Evolutionary conservation across 1,140 invertebrate genomes (phyloP), one percentile per base, ranked within the genome.

Genomic region (Aphelenchoides besseyi): DNA sequence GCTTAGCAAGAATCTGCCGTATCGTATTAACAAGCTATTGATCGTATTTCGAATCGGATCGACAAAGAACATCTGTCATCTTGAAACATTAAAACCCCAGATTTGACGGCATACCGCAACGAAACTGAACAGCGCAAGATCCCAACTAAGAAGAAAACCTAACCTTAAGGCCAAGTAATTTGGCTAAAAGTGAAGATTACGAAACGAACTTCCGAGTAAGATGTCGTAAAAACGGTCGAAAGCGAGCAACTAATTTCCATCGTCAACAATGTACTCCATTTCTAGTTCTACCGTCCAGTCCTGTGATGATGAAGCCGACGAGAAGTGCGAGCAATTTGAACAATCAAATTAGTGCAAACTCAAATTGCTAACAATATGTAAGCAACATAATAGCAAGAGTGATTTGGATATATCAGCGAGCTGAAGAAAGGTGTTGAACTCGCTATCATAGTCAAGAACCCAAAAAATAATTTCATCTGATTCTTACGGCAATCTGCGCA

Each of bases 401-500:
- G n/a, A n/a, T n/a, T n/a, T n/a, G n/a, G n/a, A n/a, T n/a, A n/a
- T n/a, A n/a, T n/a, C n/a, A n/a, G n/a, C n/a, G n/a, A n/a, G n/a
- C n/a, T n/a, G 55, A 59, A 59, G 55, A 59, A 8, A 12, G 5
- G 18, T 8, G 5, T 12, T 8, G 55, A n/a, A 18, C 18, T 59
- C 5, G 55, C 18, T 8, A 23, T 5, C 37, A 59, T 8, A 12
- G 18, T 33, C 18, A 5, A 59, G 26, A 59, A 28, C 5, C 55
- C 55, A 33, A 5, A 28, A 33, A 12, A 59, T 59, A 18, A 5
- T 59, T 59, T 33, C n/a, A 8, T 8, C 5, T 18, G 55, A 8
- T 12, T 78, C 77, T 79, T 82, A 79, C 78, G 63, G 78, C 79
- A 68, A 79, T 81, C 37, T 79, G 77, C 0, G 78, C 78, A 35